phyloP scores from a whole-genome alignment of 2,113 vertebrate species.

The Cynocephalus volans region DNA sequence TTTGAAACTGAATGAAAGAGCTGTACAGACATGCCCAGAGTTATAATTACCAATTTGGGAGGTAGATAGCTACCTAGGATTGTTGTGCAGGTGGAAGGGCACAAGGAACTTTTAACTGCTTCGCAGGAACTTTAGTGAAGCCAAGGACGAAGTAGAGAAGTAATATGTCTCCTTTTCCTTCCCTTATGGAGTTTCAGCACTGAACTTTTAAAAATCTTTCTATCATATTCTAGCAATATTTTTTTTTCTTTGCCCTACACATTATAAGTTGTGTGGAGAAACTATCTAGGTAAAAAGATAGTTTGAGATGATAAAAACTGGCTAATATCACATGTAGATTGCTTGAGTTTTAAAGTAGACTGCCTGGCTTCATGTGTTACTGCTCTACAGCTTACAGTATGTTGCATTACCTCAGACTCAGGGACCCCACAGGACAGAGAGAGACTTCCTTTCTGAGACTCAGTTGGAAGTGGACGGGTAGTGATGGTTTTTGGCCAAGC shows the following conservation, averaged over 20 bases:
- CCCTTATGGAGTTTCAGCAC: constrained; percentile 14
- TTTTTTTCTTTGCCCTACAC: constrained; percentile 25
- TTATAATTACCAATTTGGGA: constrained; percentile 22
- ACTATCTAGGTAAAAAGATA: not conserved
- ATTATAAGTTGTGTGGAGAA: constrained; percentile 31
- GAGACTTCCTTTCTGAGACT: not conserved
- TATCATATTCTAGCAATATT: constrained; percentile 36
- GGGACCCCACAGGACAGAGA: constrained; percentile 33
- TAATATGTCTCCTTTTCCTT: not conserved
- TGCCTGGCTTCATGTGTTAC: not conserved
- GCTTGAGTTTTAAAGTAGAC: not conserved
- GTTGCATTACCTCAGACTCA: constrained; percentile 69
- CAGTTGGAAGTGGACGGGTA: not conserved
- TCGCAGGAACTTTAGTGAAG: constrained; percentile 46
- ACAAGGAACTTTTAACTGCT: not conserved
- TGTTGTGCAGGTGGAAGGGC: not conserved
- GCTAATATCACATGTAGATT: not conserved
- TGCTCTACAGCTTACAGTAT: fast-evolving
- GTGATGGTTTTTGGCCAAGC: not conserved
- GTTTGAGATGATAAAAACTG: not conserved
- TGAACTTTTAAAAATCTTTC: not conserved
- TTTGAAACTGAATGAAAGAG: constrained; percentile 66
- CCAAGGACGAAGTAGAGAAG: not conserved
- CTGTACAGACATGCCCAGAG: constrained; percentile 58
- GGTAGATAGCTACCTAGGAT: not conserved